Evolutionary conservation across 2,797 vertebrate genomes (phyloP).

Genomic region (Myripristis murdjan): DNA sequence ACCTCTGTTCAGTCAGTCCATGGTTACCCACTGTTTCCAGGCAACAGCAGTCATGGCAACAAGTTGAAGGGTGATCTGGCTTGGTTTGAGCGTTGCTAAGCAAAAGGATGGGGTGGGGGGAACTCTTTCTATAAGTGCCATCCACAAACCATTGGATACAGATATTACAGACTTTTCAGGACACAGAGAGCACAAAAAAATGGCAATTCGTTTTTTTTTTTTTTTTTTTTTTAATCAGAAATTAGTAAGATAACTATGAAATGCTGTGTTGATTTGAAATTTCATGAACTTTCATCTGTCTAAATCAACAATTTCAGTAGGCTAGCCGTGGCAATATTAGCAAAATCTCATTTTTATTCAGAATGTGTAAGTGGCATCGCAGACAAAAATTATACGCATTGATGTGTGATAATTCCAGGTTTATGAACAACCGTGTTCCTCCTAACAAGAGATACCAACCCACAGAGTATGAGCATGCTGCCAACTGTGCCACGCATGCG

Average conservation of each 20-base stretch:
- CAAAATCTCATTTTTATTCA: too few relatives aligned
- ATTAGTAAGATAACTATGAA: background rate
- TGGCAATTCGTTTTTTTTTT: too few relatives aligned
- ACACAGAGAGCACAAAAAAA: too few relatives aligned
- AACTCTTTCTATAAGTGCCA: slow-evolving; percentile 28
- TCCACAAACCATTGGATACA: slow-evolving; percentile 18
- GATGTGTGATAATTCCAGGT: slow-evolving; percentile 83
- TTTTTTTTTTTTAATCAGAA: too few relatives aligned
- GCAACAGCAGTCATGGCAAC: slow-evolving; percentile 84
- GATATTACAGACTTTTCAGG: slow-evolving; percentile 5
- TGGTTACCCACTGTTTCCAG: slow-evolving; percentile 82
- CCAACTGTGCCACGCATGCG: slow-evolving; percentile 96
- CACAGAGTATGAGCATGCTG: slow-evolving; percentile 95
- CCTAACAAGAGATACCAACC: slow-evolving; percentile 95
- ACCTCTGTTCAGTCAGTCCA: slow-evolving; percentile 68
- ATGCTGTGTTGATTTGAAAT: too few relatives aligned
- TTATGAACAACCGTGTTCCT: slow-evolving; percentile 96
- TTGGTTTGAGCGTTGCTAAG: slow-evolving; percentile 61
- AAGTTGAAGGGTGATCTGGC: slow-evolving; percentile 68
- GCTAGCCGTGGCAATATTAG: background rate
- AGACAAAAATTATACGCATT: slow-evolving; percentile 9
- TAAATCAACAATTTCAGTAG: background rate
- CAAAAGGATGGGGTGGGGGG: slow-evolving; percentile 46
- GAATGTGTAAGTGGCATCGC: too few relatives aligned
- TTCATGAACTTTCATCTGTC: background rate